phyloP scores from a whole-genome alignment of 2,797 vertebrate genomes.

The Sternarchorhynchus goeldii region DNA sequence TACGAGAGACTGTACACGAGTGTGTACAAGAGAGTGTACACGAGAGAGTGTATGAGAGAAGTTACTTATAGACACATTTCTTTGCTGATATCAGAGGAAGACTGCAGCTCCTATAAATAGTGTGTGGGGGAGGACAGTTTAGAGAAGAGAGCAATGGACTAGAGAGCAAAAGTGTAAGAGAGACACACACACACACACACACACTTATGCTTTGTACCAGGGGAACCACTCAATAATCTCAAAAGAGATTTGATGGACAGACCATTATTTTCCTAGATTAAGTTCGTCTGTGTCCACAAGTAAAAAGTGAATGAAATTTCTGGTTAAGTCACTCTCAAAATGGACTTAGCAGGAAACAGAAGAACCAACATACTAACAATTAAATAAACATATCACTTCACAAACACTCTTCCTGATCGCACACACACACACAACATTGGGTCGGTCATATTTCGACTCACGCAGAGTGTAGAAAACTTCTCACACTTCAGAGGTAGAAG shows the following conservation, averaged over 20 bases:
- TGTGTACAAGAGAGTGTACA: neutral
- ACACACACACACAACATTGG: too few species aligned
- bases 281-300: neutral
- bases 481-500: too few species aligned
- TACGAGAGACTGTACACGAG: too few species aligned
- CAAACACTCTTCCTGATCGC: too few species aligned
- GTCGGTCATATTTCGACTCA: too few species aligned
- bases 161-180: neutral
- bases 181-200: neutral
- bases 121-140: constrained; percentile 56
- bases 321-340: neutral
- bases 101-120: constrained; percentile 57
- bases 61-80: constrained; percentile 60
- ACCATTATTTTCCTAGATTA: neutral
- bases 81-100: constrained; percentile 55
- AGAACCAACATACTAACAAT: too few species aligned
- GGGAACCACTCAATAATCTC: constrained; percentile 8
- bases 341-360: neutral
- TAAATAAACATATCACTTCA: too few species aligned
- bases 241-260: neutral
- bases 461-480: too few species aligned
- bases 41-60: constrained; percentile 9
- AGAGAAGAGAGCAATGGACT: constrained; percentile 48
- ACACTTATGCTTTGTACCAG: constrained; percentile 18
- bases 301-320: neutral